Conservation (phyloP, 2,113 vertebrate genomes). For the Craseonycteris thonglongyai region DNA sequence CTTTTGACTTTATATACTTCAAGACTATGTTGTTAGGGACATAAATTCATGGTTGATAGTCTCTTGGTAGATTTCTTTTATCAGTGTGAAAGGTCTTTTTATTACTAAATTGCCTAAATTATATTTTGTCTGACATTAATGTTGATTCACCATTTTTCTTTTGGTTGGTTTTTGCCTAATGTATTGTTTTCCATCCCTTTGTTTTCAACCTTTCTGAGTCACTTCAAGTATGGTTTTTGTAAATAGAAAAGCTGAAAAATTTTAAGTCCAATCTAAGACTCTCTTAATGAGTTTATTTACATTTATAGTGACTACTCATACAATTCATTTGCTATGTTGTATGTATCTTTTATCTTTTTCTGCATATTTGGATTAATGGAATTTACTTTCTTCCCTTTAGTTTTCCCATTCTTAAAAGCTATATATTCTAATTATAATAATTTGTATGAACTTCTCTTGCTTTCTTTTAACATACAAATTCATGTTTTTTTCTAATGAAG, state of each 20-base stretch:
- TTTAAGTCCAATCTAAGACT: constrained; percentile 6
- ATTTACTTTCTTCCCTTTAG: constrained; percentile 16
- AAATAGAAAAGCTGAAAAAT: background rate
- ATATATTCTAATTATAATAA: background rate
- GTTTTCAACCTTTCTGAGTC: constrained; percentile 11
- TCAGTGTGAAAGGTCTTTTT: background rate
- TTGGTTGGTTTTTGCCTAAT: background rate
- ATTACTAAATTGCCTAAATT: constrained; percentile 2
- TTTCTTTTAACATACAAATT: constrained; percentile 13
- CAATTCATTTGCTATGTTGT: background rate
- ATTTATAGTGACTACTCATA: background rate
- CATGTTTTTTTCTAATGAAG: constrained; percentile 25
- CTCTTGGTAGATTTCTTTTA: constrained; percentile 6
- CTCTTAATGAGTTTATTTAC: background rate
- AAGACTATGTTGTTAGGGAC: background rate
- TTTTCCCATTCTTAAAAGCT: background rate
- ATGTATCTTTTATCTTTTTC: background rate
- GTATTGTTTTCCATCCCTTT: background rate
- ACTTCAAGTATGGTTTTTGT: background rate
- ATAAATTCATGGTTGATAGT: background rate
- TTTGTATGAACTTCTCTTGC: background rate
- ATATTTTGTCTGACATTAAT: background rate
- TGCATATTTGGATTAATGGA: background rate
- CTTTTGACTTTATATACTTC: constrained; percentile 6
- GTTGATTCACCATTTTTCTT: background rate